Percentiles rank a stretch among this genome's conserved stretches.
phyloP scores from a whole-genome alignment of 2,888 invertebrate genomes.

The Euplagia quadripunctaria region DNA sequence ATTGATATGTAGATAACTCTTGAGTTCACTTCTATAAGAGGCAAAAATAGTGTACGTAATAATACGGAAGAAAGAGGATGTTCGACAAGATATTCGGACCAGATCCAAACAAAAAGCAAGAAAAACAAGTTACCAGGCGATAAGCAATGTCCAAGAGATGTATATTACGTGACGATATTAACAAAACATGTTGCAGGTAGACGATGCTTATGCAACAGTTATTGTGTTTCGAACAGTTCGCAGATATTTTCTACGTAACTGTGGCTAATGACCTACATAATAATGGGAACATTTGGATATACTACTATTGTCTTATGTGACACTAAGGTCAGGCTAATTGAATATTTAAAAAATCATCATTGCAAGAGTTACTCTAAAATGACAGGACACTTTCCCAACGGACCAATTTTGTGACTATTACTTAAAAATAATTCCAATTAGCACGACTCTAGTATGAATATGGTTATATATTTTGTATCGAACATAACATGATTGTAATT shows the following conservation, averaged over 20 bases:
- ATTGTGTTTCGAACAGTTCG: conserved; percentile 23
- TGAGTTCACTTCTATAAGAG: neutral
- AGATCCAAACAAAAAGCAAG: neutral
- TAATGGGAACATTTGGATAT: conserved; percentile 23
- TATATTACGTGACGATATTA: conserved; percentile 14
- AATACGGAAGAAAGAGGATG: conserved; percentile 11
- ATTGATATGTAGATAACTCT: neutral
- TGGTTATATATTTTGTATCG: too few species aligned
- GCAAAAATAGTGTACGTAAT: neutral
- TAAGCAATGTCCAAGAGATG: conserved; percentile 16
- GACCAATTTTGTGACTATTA: neutral
- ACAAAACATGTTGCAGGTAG: neutral
- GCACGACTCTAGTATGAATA: too few species aligned
- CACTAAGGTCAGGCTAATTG: conserved; percentile 5
- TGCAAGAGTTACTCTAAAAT: neutral
- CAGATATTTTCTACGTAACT: conserved; percentile 23
- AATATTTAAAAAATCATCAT: conserved; percentile 17
- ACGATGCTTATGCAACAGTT: conserved; percentile 26
- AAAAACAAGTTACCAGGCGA: conserved; percentile 12
- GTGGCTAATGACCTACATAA: conserved; percentile 31
- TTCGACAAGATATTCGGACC: neutral
- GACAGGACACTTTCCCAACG: neutral
- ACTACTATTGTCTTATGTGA: conserved; percentile 15
- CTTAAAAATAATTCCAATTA: too few species aligned
- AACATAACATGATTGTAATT: too few species aligned